Base-by-base conservation (phyloP, 2,888 invertebrate species). In the Ectobius pallidus region DNA sequence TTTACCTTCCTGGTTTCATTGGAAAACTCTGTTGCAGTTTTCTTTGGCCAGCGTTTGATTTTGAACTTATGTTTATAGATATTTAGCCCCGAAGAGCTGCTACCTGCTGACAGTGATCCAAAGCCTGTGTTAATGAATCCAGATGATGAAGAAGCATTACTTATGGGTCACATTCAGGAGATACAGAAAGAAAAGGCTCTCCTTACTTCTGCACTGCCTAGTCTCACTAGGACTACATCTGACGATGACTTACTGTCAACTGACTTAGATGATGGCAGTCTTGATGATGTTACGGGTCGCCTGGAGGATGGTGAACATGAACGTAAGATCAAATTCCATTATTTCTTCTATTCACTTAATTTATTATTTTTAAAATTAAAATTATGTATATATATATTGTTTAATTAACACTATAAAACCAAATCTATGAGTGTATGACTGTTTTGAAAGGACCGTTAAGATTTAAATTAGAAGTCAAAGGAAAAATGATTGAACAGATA, bases 231-330 rank as follows among this genome's bases (percentile, higher is more conserved):
- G 78, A 91, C 94, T 52, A 92, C 92, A 63, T 94, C 94, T 0
- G 95, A 96, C 82, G 96, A 96, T 82, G 96, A 96, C 83, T 86
- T 95, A 81, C 85, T 95, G 65, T 80, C 90, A 82, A 93, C 93
- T 27, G 93, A 93, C 83, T 88, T 92, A 78, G 94, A 93, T 81
- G 93, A 93, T 81, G 91, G 86, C 14, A 87, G 87, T 72, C 83
- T 87, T 11, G 88, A 88, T 76, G 88, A 88, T 79, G 80, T 80
- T 44, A 75, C 75, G 11, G 71, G 73, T 27, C 72, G 65, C 11
- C 44, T 74, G 4, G 73, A 74, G 9, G 74, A 76, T 18, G 78
- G 44, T 2, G 72, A 76, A 18, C 62, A 74, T 22, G 73, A 70
- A 4, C 73, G 76, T 77, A 67, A 70, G 65, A 69, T n/a, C n/a